A percentile compares a stretch with the other conserved stretches of the same genome.
Conservation (phyloP, 2,888 invertebrate genomes). For the Thecophora atra region DNA sequence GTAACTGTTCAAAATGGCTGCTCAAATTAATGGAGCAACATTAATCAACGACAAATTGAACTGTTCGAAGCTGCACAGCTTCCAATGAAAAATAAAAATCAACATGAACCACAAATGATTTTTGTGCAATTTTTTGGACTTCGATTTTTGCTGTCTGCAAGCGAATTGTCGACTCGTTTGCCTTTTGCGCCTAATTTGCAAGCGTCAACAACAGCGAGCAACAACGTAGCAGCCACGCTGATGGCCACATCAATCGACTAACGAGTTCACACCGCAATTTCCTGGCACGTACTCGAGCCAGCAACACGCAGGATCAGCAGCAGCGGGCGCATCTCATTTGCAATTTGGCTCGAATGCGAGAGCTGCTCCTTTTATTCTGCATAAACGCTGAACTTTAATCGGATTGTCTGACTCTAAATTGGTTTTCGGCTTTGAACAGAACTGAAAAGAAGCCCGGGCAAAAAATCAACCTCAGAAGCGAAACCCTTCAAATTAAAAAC, state of each 20-base stretch:
- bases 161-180: neutral
- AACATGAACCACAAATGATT: neutral
- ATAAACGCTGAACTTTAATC: slow-evolving; percentile 14
- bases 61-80: neutral
- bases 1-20: neutral
- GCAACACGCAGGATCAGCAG: neutral
- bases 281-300: slow-evolving; percentile 48
- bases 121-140: neutral
- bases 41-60: neutral
- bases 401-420: neutral
- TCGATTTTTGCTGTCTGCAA: too few species aligned
- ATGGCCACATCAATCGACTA: slow-evolving; percentile 31
- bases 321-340: neutral
- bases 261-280: slow-evolving; percentile 52
- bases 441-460: too few species aligned
- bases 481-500: too few species aligned
- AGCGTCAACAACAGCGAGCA: slow-evolving; percentile 4
- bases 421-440: too few species aligned
- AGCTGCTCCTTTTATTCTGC: neutral
- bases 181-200: slow-evolving; percentile 31
- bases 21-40: slow-evolving; percentile 4
- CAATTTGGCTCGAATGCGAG: slow-evolving; percentile 15
- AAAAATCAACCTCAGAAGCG: too few species aligned
- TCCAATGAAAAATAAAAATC: neutral
- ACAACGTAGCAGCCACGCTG: neutral